These are phyloP conservation scores for Brachyalestes nurse DNA, from an alignment of 2,797 vertebrate genomes.

Conservation along the genomic window DNA sequence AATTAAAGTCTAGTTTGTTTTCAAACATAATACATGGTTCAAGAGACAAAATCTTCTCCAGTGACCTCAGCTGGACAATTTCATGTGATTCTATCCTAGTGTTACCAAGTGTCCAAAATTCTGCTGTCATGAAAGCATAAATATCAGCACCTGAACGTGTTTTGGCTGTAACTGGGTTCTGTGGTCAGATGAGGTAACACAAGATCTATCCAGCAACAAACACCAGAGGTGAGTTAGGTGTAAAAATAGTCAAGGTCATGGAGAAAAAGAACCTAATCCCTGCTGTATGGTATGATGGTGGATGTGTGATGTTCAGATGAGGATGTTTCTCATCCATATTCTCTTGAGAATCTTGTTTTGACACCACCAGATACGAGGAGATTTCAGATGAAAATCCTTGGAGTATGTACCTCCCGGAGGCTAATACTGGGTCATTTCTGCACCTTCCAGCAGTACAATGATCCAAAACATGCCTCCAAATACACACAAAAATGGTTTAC, in stretches of 20 bases:
- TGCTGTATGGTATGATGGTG: not conserved
- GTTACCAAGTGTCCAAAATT: no score
- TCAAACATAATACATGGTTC: no score
- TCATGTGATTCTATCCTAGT: no score
- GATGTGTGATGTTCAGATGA: not conserved
- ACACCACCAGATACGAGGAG: not conserved
- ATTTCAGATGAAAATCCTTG: slow-evolving; percentile 1
- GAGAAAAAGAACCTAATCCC: not conserved
- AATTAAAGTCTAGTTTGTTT: no score
- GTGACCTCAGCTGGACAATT: no score
- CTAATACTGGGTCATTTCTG: not conserved
- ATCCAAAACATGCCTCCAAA: not conserved
- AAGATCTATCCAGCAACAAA: not conserved
- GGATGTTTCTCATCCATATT: not conserved
- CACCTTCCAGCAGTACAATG: not conserved
- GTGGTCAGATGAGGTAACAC: not conserved
- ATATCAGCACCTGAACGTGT: no score
- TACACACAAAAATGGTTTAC: no score
- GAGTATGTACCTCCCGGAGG: not conserved
- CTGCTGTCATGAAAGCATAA: no score
- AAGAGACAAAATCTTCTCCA: no score
- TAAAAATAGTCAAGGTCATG: slow-evolving; percentile 1
- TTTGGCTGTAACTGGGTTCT: not conserved
- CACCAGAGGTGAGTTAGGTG: not conserved
- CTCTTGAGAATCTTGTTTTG: not conserved